Evolutionary conservation across 2,888 invertebrate genomes (phyloP).

Genomic region (Ormyrus pomaceus): DNA sequence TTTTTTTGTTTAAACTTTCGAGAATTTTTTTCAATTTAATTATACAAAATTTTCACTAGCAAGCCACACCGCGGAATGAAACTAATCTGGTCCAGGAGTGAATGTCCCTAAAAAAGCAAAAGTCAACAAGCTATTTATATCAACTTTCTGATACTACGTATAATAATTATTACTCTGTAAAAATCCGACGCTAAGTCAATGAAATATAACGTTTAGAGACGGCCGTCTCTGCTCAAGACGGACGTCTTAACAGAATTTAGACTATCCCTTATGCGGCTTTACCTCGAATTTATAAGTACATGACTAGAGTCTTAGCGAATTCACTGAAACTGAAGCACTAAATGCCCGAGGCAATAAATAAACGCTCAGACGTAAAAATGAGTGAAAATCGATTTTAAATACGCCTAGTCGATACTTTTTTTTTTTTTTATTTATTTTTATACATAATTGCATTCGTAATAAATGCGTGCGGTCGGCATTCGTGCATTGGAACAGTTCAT

Average conservation of each 20-base stretch:
- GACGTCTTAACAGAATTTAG: constrained; percentile 44
- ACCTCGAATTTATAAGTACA: constrained; percentile 3
- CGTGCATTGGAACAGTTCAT: constrained; percentile 51
- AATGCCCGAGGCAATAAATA: constrained; percentile 4
- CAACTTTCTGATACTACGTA: constrained; percentile 1
- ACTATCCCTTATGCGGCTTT: not conserved
- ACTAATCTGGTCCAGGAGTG: not conserved
- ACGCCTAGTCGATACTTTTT: constrained; percentile 19
- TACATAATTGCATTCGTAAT: constrained; percentile 50
- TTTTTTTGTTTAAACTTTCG: constrained; percentile 35
- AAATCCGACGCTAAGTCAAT: constrained; percentile 9
- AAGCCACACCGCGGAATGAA: constrained; percentile 12
- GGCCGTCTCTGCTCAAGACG: constrained; percentile 32
- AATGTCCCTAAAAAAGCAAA: not conserved
- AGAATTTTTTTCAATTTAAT: constrained; percentile 31
- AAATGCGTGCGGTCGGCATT: constrained; percentile 56
- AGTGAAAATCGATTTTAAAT: constrained; percentile 26
- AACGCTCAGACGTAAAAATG: constrained; percentile 20
- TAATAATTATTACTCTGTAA: not conserved
- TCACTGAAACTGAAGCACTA: not conserved
- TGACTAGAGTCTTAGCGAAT: constrained; percentile 16
- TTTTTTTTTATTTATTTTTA: constrained; percentile 3
- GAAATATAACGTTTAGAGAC: constrained; percentile 48
- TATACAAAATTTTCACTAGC: constrained; percentile 20
- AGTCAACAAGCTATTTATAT: not conserved